phyloP scores from a whole-genome alignment of 1,140 invertebrate genomes.

The Sminthurinus signatus region DNA sequence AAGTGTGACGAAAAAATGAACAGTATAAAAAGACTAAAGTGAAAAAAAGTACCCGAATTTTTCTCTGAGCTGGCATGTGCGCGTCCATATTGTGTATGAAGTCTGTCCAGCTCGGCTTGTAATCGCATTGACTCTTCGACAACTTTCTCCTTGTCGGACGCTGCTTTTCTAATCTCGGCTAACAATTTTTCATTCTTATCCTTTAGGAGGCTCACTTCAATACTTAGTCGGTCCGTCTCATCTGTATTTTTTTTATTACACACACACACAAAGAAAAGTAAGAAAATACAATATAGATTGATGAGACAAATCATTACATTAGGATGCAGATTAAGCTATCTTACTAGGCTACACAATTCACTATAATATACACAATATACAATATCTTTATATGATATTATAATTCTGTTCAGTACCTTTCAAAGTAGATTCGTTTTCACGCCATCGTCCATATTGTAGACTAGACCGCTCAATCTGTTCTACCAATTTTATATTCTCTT shows the following conservation, averaged over 20 bases:
- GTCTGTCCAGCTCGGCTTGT: constrained; percentile 61
- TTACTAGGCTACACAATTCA: no score
- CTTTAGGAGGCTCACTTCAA: constrained; percentile 74
- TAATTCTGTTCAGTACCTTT: no score
- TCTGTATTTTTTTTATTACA: no score
- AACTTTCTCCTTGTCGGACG: constrained; percentile 46
- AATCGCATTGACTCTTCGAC: constrained; percentile 60
- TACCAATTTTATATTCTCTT: constrained; percentile 76
- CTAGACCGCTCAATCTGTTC: constrained; percentile 80
- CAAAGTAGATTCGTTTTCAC: constrained; percentile 84
- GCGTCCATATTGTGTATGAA: constrained; percentile 29
- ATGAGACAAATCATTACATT: no score
- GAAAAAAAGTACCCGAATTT: constrained; percentile 1
- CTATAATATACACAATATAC: no score
- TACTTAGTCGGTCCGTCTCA: constrained; percentile 69
- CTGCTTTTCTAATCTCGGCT: constrained; percentile 56
- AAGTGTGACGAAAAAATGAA: no score
- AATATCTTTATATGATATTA: no score
- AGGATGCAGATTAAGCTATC: no score
- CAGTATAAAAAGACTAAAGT: neutral
- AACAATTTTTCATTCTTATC: constrained; percentile 73
- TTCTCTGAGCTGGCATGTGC: constrained; percentile 19
- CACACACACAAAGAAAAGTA: no score
- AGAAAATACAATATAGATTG: no score
- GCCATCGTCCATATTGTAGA: constrained; percentile 71